Conservation (phyloP, 1,140 invertebrate species). For the Gryllus bimaculatus region DNA sequence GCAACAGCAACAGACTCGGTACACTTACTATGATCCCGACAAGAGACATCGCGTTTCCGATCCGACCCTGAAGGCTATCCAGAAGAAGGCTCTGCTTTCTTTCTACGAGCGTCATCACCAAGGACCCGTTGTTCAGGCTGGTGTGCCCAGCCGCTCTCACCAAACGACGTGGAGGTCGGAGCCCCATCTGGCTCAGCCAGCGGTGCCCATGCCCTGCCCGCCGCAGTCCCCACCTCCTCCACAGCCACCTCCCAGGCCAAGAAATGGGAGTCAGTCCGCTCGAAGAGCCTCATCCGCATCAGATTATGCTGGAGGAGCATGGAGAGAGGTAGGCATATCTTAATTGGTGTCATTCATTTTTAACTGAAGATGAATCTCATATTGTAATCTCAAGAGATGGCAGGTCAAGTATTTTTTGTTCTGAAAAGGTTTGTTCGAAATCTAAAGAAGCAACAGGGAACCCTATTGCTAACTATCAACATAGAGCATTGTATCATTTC, state of each 20-base stretch:
- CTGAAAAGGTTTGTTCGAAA: neutral
- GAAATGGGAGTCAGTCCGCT: constrained; percentile 46
- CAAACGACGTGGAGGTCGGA: constrained; percentile 48
- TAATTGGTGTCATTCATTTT: neutral
- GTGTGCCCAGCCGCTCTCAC: constrained; percentile 14
- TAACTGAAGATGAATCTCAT: neutral
- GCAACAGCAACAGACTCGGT: constrained; percentile 37
- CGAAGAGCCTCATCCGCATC: constrained; percentile 57
- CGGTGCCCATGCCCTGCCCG: constrained; percentile 16
- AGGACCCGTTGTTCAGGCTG: neutral
- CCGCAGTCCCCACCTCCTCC: constrained; percentile 20
- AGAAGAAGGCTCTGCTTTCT: constrained; percentile 75
- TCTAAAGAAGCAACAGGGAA: too few relatives aligned
- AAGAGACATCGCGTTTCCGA: constrained; percentile 64
- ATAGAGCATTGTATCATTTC: too few relatives aligned
- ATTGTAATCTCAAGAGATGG: neutral
- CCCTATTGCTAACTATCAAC: too few relatives aligned
- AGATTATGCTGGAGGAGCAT: constrained; percentile 46
- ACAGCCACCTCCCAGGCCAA: constrained; percentile 35
- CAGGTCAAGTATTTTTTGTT: neutral
- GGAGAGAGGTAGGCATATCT: constrained; percentile 27
- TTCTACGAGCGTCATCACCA: constrained; percentile 69
- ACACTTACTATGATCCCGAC: constrained; percentile 63
- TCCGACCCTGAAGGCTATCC: constrained; percentile 70
- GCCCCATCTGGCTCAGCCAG: constrained; percentile 38